Evolutionary conservation across 2,797 vertebrate species (phyloP).

Genomic region (Enteromius treurensis): DNA sequence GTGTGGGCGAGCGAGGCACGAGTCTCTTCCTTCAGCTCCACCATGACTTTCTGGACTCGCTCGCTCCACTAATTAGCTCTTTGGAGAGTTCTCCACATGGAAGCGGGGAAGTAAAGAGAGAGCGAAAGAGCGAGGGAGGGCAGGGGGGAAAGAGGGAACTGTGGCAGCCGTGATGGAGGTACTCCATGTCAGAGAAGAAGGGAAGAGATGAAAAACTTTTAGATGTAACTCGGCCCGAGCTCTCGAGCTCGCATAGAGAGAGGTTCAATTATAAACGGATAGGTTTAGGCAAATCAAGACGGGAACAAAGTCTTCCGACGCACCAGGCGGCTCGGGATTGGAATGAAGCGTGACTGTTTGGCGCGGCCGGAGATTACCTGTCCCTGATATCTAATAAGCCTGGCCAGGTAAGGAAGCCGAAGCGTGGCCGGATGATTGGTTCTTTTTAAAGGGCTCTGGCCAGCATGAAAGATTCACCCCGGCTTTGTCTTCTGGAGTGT

Average conservation of each 20-base stretch:
- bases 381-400: conserved; percentile 19
- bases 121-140: conserved; percentile 64
- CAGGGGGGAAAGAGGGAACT: conserved; percentile 60
- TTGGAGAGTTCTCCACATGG: conserved; percentile 98
- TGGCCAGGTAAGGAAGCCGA: conserved; percentile 36
- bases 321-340: not conserved
- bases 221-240: conserved; percentile 70
- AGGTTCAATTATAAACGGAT: conserved; percentile 50
- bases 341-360: not conserved
- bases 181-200: conserved; percentile 54
- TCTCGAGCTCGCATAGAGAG: conserved; percentile 58
- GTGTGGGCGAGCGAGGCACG: conserved; percentile 61
- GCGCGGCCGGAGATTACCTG: conserved; percentile 26
- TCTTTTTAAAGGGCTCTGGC: conserved; percentile 65
- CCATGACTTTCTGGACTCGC: conserved; percentile 91
- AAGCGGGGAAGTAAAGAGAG: conserved; percentile 78
- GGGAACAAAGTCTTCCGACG: conserved; percentile 10
- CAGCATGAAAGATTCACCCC: conserved; percentile 87
- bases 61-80: conserved; percentile 99
- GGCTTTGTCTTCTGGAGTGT: conserved; percentile 98
- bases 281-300: conserved; percentile 36
- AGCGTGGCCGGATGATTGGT: conserved; percentile 73
- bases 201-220: conserved; percentile 86
- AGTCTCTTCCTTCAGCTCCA: conserved; percentile 90
- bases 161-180: conserved; percentile 56